Evolutionary conservation across 2,797 vertebrate genomes (phyloP), one percentile per base, ranked within the genome.

Genomic region (Anniella stebbinsi): DNA sequence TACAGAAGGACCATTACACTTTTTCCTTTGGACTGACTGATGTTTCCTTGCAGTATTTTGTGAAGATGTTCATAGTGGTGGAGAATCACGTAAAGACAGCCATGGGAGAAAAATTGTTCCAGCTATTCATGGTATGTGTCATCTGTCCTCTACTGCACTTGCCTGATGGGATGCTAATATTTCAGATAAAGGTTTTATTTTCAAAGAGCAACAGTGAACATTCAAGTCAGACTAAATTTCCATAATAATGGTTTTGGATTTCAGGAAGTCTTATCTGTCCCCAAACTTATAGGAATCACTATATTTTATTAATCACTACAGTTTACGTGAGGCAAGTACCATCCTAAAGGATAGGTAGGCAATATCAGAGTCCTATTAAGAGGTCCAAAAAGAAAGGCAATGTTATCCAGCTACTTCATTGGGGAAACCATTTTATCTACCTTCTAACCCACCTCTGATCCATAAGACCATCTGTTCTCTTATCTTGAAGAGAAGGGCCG

Each of bases 61-160:
- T 98, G 54, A 91, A 45, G 86, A 94, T 76, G 0, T 98, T 97
- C 92, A 97, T 98, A 1, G 69, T 67, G 72, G 96, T 98, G 93
- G 95, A 97, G 88, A 96, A 98, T 41, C 93, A 92, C 0, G 92
- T 98, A 30, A 94, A 72, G 89, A 94, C 38, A 75, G 94, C 95
- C 77, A 96, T 98, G 96, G 98, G 98, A 41, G 92, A 95, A n/a
- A 87, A 91, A 1, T 94, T 98, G 87, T 98, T 98, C 94, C 87
- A 96, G 94, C 95, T 92, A 33, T 98, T 98, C 51, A 96, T 95
- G 93, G 98, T 98, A 95, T 60, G 89, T 87, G 13, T 75, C 69
- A 10, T 15, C 45, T 66, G 30, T 23, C 75, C 13, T 70, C 7
- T 80, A 30, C 28, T 41, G 30, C 54, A 73, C 36, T 84, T 77